These are phyloP conservation scores for Phragmatobia fuliginosa DNA, from an alignment of 2,888 invertebrate species.

Conservation along the genomic window DNA sequence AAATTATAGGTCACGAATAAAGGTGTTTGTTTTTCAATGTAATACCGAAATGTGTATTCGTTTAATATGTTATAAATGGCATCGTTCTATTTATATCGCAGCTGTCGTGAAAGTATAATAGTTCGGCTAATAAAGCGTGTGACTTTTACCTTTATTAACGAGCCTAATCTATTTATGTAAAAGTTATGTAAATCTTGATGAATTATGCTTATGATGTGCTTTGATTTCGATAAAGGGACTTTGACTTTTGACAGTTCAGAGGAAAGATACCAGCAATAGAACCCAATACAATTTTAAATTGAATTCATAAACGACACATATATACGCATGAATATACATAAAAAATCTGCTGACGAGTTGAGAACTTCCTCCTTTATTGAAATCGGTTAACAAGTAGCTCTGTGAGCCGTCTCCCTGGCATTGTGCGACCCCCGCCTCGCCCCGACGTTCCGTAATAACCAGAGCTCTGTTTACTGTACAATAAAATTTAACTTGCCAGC, in stretches of 20 bases:
- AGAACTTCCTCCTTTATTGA: no score
- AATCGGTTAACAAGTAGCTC: conserved; percentile 30
- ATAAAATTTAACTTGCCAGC: conserved; percentile 28
- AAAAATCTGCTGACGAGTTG: no score
- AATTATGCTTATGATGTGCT: no score
- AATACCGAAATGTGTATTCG: not conserved
- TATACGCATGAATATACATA: no score
- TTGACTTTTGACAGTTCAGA: no score
- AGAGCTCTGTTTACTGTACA: conserved; percentile 35
- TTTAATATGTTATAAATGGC: not conserved
- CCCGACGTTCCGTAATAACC: conserved; percentile 23
- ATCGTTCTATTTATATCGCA: not conserved
- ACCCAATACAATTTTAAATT: no score
- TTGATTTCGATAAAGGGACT: no score
- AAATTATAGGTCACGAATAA: not conserved
- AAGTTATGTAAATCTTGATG: no score
- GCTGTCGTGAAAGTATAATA: not conserved
- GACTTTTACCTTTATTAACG: conserved; percentile 1
- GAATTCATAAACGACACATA: no score
- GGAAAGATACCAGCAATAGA: no score
- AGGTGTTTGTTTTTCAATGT: not conserved
- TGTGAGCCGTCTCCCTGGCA: conserved; percentile 25
- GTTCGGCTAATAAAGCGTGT: not conserved
- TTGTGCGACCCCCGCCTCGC: conserved; percentile 26
- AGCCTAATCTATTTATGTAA: no score